Base-by-base conservation (phyloP, 2,888 invertebrate genomes). In the Anorthoa munda region DNA sequence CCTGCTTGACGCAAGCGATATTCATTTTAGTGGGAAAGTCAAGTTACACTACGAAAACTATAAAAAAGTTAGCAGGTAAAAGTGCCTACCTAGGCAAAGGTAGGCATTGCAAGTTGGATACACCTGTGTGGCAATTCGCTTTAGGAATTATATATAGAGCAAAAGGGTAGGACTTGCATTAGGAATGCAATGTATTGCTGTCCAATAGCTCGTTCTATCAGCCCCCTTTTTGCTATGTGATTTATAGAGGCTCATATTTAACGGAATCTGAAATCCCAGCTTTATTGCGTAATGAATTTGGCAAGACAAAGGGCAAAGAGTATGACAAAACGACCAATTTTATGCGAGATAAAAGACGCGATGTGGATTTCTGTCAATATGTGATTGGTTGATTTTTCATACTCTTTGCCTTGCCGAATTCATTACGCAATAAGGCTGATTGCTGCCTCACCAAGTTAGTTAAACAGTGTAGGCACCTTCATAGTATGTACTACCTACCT, bases 1-100 rank as follows among this genome's bases (percentile, higher is more conserved):
- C 72, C 81, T 75, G 78, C 66, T 71, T 81, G 66, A 70, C 75
- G 70, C 73, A 83, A 77, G 68, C 72, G 61, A 69, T 79, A 81
- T 31, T 18, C 55, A 79, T 51, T 65, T 79, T 26, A 64, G 26
- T 67, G 51, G n/a, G 51, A 58, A 60, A 61, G 13, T 53, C 4
- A 61, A 63, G 15, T 51, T 74, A 56, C 2, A 45, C 3, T 21
- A 17, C 50, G 46, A 56, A 67, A 67, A 46, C 31, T 58, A 18
- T 23, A 59, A 13, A n/a, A n/a, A 31, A 58, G 5, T 18, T 31
- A 18, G 12, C n/a, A 31, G 31, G 21, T 51, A n/a, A 51, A 12
- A 53, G 21, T 53, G 12, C 11, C 51, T 21, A 53, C 2, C n/a
- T 53, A 3, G 23, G 15, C 53, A 23, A n/a, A 13, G 11, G 21